Evolutionary conservation across 2,797 vertebrate species (phyloP).

Genomic region (Neoniphon sammara): DNA sequence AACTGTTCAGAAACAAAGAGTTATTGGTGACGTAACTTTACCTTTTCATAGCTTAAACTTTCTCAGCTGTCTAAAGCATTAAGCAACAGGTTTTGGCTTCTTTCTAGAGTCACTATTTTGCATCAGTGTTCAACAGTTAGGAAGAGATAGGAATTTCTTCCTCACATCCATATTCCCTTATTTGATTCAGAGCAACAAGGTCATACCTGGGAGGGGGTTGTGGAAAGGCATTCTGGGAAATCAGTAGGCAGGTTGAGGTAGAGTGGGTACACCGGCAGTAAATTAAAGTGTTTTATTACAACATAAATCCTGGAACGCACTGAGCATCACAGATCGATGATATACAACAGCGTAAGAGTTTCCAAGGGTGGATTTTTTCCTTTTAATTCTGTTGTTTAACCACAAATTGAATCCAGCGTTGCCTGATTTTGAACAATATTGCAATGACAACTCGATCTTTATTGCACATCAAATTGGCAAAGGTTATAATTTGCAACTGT

Average conservation of each 20-base stretch:
- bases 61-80: too few species aligned
- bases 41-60: too few species aligned
- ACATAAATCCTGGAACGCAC: constrained; percentile 53
- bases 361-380: background rate
- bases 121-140: too few species aligned
- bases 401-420: background rate
- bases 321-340: constrained; percentile 18
- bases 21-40: too few species aligned
- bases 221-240: constrained; percentile 2
- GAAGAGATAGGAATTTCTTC: too few species aligned
- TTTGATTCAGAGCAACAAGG: too few species aligned
- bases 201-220: background rate
- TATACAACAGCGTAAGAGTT: background rate
- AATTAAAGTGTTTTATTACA: constrained; percentile 39
- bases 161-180: too few species aligned
- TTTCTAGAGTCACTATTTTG: too few species aligned
- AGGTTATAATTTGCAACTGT: constrained; percentile 32
- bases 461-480: constrained; percentile 13
- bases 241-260: background rate
- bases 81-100: too few species aligned
- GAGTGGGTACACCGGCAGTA: constrained; percentile 22
- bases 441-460: constrained; percentile 13
- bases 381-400: background rate
- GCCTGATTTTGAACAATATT: background rate
- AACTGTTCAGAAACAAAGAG: too few species aligned